Percentiles rank a stretch among this genome's conserved stretches.
Conservation (phyloP, 2,113 vertebrate species). For the Mus pahari region DNA sequence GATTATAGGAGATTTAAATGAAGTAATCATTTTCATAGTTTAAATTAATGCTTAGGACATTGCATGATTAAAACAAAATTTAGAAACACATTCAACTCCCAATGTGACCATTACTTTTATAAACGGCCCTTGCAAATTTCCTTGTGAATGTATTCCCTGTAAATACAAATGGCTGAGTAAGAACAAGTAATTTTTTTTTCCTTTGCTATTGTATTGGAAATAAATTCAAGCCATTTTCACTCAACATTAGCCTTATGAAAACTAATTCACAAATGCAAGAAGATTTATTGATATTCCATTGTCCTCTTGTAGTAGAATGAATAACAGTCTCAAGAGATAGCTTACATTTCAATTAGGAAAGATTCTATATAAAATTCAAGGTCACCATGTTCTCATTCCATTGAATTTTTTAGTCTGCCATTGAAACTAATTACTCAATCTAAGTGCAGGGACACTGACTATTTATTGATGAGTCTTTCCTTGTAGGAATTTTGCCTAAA, state of each 20-base stretch:
- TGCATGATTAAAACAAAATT: slow-evolving; percentile 15
- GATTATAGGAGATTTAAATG: neutral
- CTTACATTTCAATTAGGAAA: slow-evolving; percentile 82
- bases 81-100: neutral
- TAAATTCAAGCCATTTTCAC: slow-evolving; percentile 50
- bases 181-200: slow-evolving; percentile 3
- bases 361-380: slow-evolving; percentile 49
- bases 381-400: slow-evolving; percentile 43
- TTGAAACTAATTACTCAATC: slow-evolving; percentile 57
- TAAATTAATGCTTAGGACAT: neutral
- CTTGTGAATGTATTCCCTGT: slow-evolving; percentile 20
- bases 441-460: neutral
- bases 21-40: neutral
- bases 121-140: neutral
- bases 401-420: slow-evolving; percentile 62
- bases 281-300: slow-evolving; percentile 73
- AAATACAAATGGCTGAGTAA: slow-evolving; percentile 52
- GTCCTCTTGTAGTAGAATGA: slow-evolving; percentile 68
- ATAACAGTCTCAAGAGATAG: slow-evolving; percentile 72
- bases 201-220: slow-evolving; percentile 50
- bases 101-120: neutral
- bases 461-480: neutral
- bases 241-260: neutral
- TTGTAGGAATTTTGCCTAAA: slow-evolving; percentile 1
- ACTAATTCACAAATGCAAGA: slow-evolving; percentile 63